These are phyloP conservation scores for Chrysopa pallens DNA, from an alignment of 1,140 invertebrate species.

Conservation along the genomic window DNA sequence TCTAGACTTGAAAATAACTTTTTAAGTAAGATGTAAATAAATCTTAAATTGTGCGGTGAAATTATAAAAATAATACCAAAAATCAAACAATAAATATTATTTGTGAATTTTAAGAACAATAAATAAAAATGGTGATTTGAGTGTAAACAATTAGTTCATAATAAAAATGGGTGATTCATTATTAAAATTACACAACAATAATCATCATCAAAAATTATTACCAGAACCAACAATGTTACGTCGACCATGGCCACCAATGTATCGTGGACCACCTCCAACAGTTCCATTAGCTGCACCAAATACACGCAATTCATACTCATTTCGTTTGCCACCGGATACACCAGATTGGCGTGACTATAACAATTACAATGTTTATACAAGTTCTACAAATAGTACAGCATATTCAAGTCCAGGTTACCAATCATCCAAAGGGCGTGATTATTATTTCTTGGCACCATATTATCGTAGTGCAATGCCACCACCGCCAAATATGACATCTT, in stretches of 20 bases:
- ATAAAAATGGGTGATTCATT: conserved; percentile 16
- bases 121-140: background rate
- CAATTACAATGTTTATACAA: conserved; percentile 24
- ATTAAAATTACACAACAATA: conserved; percentile 12
- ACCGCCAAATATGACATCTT: conserved; percentile 26
- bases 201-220: conserved; percentile 4
- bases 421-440: conserved; percentile 39
- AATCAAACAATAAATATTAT: background rate
- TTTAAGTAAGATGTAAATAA: too few relatives aligned
- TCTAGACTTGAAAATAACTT: too few relatives aligned
- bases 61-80: background rate
- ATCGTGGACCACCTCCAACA: conserved; percentile 27
- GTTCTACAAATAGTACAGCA: conserved; percentile 31
- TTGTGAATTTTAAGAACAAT: background rate
- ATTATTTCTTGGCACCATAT: conserved; percentile 41
- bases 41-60: too few relatives aligned
- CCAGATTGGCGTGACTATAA: conserved; percentile 26
- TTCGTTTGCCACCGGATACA: conserved; percentile 30
- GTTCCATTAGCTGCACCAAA: conserved; percentile 11
- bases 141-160: background rate
- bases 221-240: conserved; percentile 19
- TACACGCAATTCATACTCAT: conserved; percentile 25
- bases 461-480: conserved; percentile 41
- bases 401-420: conserved; percentile 17
- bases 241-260: conserved; percentile 38